These are phyloP conservation scores for Trididemnum nubilum DNA, from an alignment of 23 tunicate genomes.

Conservation along the genomic window DNA sequence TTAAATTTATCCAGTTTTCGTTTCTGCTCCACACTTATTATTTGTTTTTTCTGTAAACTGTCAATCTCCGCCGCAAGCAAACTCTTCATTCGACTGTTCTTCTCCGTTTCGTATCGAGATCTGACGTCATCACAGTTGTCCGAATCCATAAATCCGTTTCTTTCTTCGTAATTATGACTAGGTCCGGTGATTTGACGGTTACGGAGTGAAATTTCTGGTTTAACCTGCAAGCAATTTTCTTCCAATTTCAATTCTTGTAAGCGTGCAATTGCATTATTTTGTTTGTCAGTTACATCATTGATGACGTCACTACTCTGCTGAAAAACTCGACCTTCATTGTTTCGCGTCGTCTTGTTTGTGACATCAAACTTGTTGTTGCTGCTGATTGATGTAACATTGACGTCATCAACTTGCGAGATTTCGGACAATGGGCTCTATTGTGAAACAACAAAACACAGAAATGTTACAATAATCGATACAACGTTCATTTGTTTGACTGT, in stretches of 20 bases:
- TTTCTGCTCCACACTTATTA: slow-evolving; percentile 46
- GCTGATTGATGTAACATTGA: neutral
- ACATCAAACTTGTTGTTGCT: neutral
- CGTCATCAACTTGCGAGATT: neutral
- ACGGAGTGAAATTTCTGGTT: neutral
- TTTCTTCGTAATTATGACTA: neutral
- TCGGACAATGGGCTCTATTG: slow-evolving; percentile 12
- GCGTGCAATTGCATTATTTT: neutral
- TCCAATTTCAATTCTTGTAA: slow-evolving; percentile 2
- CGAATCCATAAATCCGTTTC: no score
- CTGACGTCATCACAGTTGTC: neutral
- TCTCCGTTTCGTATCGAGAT: slow-evolving; percentile 1
- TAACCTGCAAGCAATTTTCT: slow-evolving; percentile 8
- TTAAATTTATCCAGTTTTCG: slow-evolving; percentile 51
- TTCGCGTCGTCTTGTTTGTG: neutral
- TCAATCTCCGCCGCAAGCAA: slow-evolving; percentile 47
- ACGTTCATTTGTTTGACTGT: no score
- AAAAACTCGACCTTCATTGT: neutral
- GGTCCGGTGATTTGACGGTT: neutral
- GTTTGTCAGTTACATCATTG: neutral
- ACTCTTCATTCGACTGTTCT: slow-evolving; percentile 16
- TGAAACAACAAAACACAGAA: neutral
- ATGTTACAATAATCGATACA: neutral
- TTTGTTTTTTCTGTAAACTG: slow-evolving; percentile 39
- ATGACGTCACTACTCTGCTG: neutral